Percentiles rank a stretch among this genome's conserved stretches.
These are phyloP conservation scores for Salarias fasciatus DNA, from an alignment of 2,797 vertebrate genomes.

Conservation along the genomic window DNA sequence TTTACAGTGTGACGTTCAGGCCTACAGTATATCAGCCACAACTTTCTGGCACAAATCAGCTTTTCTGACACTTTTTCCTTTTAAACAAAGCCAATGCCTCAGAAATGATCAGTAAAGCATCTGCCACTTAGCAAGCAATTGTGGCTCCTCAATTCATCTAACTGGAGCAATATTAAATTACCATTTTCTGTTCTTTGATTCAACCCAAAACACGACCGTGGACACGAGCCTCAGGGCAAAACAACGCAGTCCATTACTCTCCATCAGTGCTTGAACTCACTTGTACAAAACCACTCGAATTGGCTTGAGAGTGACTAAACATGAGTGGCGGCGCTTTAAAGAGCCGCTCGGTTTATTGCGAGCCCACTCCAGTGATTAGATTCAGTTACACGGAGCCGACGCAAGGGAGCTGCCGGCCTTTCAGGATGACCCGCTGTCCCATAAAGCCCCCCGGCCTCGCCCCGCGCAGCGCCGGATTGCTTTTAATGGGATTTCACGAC, in stretches of 20 bases:
- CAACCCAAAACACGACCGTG: not conserved
- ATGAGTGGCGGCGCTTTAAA: conserved; percentile 28
- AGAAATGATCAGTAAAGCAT: not conserved
- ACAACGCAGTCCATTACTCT: not conserved
- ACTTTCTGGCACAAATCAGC: too few relatives aligned
- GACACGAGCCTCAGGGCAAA: not conserved
- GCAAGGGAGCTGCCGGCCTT: conserved; percentile 37
- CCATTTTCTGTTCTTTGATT: not conserved
- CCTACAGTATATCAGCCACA: too few relatives aligned
- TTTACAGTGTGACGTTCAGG: too few relatives aligned
- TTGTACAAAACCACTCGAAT: conserved; percentile 29
- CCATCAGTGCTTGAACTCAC: not conserved
- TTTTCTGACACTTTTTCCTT: too few relatives aligned
- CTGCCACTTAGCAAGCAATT: conserved; percentile 14
- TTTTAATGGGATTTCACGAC: conserved; percentile 74
- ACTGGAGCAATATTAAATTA: too few relatives aligned
- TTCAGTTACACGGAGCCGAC: conserved; percentile 43
- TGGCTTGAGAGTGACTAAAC: conserved; percentile 33
- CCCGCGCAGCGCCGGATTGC: conserved; percentile 46
- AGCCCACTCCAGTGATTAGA: conserved; percentile 47
- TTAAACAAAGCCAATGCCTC: too few relatives aligned
- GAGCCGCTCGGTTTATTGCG: conserved; percentile 28
- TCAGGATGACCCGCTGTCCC: conserved; percentile 59
- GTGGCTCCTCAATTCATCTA: too few relatives aligned
- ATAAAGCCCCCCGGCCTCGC: conserved; percentile 34